A percentile compares a stretch with the other conserved stretches of the same genome.
Evolutionary conservation across 1,140 invertebrate genomes (phyloP).

Genomic region (Tetragnatha versicolor): DNA sequence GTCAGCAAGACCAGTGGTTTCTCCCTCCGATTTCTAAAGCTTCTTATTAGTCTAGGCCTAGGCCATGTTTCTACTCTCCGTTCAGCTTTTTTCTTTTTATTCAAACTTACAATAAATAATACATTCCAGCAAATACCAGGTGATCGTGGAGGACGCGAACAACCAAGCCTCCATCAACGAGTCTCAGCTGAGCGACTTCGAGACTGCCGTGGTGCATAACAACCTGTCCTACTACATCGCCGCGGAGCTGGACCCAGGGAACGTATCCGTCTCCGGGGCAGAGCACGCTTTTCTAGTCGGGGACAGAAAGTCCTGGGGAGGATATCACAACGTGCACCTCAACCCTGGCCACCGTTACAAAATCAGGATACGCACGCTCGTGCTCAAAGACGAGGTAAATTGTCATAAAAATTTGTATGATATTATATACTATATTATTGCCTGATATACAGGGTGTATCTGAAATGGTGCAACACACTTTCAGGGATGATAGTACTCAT

Average conservation of each 20-base stretch:
- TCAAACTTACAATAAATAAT: too few species aligned
- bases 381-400: slow-evolving; percentile 31
- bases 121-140: slow-evolving; percentile 56
- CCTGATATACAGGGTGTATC: not conserved
- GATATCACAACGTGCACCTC: slow-evolving; percentile 50
- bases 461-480: not conserved
- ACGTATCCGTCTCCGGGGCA: slow-evolving; percentile 21
- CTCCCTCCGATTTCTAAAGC: too few species aligned
- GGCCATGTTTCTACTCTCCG: too few species aligned
- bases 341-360: slow-evolving; percentile 43
- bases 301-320: slow-evolving; percentile 29
- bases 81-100: too few species aligned
- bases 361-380: slow-evolving; percentile 52
- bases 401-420: not conserved
- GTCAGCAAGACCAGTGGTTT: too few species aligned
- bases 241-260: slow-evolving; percentile 38
- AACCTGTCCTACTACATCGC: slow-evolving; percentile 50
- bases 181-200: not conserved
- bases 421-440: too few species aligned
- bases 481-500: too few species aligned
- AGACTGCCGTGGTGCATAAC: slow-evolving; percentile 18
- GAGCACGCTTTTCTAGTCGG: slow-evolving; percentile 50
- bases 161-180: slow-evolving; percentile 43
- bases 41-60: too few species aligned
- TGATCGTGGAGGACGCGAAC: slow-evolving; percentile 46